Percentiles rank a stretch among this genome's conserved stretches.
Evolutionary conservation across 2,888 invertebrate genomes (phyloP).

Genomic region (Nebria salina): DNA sequence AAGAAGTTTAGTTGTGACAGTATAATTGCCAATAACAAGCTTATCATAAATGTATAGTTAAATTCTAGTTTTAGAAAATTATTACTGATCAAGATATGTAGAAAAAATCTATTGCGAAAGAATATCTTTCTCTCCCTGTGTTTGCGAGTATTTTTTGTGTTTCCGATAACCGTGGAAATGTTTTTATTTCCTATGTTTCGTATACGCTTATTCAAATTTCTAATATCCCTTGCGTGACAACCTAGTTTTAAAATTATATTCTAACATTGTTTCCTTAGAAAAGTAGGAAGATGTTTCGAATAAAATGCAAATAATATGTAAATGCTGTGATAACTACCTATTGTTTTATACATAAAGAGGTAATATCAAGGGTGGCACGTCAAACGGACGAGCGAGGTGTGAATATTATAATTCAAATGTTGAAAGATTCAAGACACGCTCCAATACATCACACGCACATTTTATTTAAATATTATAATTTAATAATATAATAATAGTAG

Average conservation of each 20-base stretch:
- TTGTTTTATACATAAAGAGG: not conserved
- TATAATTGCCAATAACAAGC: not conserved
- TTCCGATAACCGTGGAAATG: too few species aligned
- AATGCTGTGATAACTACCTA: not conserved
- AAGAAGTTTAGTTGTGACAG: not conserved
- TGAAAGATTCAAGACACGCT: conserved; percentile 29
- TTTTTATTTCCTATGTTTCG: too few species aligned
- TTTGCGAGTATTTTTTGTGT: too few species aligned
- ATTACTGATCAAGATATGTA: too few species aligned
- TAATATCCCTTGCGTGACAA: not conserved
- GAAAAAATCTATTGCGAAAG: too few species aligned
- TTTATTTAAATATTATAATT: not conserved
- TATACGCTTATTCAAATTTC: not conserved
- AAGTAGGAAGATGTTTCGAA: not conserved
- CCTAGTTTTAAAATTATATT: not conserved
- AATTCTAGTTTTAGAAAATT: too few species aligned
- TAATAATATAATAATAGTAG: not conserved
- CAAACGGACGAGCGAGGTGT: conserved; percentile 28
- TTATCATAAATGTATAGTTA: not conserved
- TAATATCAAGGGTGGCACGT: not conserved
- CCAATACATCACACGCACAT: conserved; percentile 10
- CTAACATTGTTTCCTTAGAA: not conserved
- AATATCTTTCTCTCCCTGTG: too few species aligned
- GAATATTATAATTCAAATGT: conserved; percentile 44
- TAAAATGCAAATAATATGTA: not conserved